These are phyloP conservation scores for Drosophila koepferae DNA, from an alignment of 2,888 invertebrate genomes.

Conservation along the genomic window DNA sequence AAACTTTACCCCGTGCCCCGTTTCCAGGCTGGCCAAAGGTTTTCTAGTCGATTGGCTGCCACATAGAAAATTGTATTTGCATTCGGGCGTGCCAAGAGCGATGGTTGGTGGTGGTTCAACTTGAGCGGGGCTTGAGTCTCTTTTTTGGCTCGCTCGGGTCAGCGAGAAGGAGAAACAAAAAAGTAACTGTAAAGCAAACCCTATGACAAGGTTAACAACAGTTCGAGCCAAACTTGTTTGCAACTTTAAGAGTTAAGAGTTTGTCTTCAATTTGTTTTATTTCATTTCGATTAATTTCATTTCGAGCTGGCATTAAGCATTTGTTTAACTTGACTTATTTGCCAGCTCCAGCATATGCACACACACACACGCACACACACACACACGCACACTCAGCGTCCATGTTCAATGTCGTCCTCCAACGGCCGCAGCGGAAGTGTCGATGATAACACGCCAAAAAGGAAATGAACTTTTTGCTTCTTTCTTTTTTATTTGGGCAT, in stretches of 20 bases:
- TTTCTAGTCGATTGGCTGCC: conserved; percentile 72
- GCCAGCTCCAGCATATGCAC: neutral
- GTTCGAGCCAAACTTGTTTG: conserved; percentile 8
- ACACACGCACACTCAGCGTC: conserved; percentile 7
- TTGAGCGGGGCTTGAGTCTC: neutral
- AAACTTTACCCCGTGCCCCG: conserved; percentile 47
- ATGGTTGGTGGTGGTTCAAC: conserved; percentile 1
- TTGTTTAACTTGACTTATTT: conserved; percentile 50
- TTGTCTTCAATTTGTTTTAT: conserved; percentile 19
- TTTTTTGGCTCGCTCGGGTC: neutral
- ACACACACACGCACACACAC: neutral
- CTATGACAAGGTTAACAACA: conserved; percentile 13
- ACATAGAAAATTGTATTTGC: conserved; percentile 71
- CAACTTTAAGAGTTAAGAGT: conserved; percentile 20
- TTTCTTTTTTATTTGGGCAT: conserved; percentile 56
- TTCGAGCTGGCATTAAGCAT: conserved; percentile 43
- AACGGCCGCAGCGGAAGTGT: conserved; percentile 63
- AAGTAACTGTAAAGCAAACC: neutral
- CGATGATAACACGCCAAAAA: conserved; percentile 78
- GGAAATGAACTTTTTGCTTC: conserved; percentile 78
- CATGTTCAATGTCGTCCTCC: conserved; percentile 53
- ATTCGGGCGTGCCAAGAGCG: conserved; percentile 38
- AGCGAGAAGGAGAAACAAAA: neutral
- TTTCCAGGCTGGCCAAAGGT: conserved; percentile 26
- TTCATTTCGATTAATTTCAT: conserved; percentile 12